Evolutionary conservation across 2,888 invertebrate species (phyloP), one percentile per base, ranked within the genome.

Genomic region (Luffia ferchaultella): DNA sequence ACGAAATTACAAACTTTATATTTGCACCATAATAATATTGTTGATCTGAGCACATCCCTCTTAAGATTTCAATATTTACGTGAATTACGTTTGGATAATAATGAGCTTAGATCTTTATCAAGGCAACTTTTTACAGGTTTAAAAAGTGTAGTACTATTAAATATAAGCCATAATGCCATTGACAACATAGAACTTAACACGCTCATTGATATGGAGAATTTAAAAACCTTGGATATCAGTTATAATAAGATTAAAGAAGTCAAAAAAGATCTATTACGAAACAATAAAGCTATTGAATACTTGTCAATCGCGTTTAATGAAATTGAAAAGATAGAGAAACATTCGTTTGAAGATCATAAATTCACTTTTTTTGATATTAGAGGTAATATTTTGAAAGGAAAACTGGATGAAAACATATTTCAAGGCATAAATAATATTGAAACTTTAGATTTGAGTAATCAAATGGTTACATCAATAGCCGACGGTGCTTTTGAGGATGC

Each of bases 21-120:
- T 16, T 18, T 53, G 19, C 51, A 50, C 9, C 40, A 53, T 19
- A 53, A 53, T 20, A 51, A 51, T 44, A 17, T 53, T 46, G 45
- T 46, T 1, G 46, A 19, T 16, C n/a, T 53, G n/a, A 48, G 41
- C n/a, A 20, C 41, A 7, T 41, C 9, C 44, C 49, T 53, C 16
- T 50, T 51, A 2, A 53, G 53, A 46, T 51, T 53, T 43, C 40
- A 40, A 2, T 40, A 40, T 44, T 20, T 53, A 2, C 42, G 49
- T 7, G 48, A 46, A 53, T 51, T 53, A 18, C 45, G 20, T 16
- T 43, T 53, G 49, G 51, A 43, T 16, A 12, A 51, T 15, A 53
- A 53, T 19, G 40, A 51, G 42, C 20, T 53, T 7, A 30, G 48
- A 16, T 20, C 40, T 2, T 7, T 30, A 7, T 30, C 30, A 7